Conservation (phyloP, 2,888 invertebrate species). For the Drosophila niveifrons region DNA sequence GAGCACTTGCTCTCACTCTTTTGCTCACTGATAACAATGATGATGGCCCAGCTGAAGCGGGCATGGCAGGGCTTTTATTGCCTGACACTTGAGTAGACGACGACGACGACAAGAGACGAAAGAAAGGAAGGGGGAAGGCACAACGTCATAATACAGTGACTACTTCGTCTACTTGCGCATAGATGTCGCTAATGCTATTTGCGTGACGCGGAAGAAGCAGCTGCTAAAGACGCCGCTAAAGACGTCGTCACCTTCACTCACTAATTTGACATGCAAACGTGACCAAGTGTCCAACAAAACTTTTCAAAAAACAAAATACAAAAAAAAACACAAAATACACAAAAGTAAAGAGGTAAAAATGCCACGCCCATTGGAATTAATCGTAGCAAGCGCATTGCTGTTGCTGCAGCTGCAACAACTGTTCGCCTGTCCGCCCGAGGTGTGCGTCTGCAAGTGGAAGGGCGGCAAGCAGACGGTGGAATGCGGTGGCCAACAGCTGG, state of each 20-base stretch:
- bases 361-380: constrained; percentile 36
- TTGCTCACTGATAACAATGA: constrained; percentile 59
- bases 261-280: constrained; percentile 79
- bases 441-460: constrained; percentile 96
- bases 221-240: constrained; percentile 4
- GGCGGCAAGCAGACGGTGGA: constrained; percentile 96
- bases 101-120: constrained; percentile 31
- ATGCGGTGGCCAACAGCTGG: constrained; percentile 92
- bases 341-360: constrained; percentile 20
- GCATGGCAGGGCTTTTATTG: constrained; percentile 61
- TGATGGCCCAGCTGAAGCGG: constrained; percentile 40
- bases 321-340: not conserved
- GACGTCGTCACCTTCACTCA: constrained; percentile 54
- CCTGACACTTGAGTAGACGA: constrained; percentile 63
- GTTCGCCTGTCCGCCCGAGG: constrained; percentile 88
- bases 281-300: constrained; percentile 57
- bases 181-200: constrained; percentile 62
- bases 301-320: constrained; percentile 7
- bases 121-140: constrained; percentile 4
- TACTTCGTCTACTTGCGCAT: constrained; percentile 25
- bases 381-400: not conserved
- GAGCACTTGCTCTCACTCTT: constrained; percentile 40
- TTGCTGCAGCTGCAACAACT: constrained; percentile 24
- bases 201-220: constrained; percentile 45
- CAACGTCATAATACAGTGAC: constrained; percentile 42